Base-by-base conservation (phyloP, 1,140 invertebrate species). In the Lepidurus packardi region DNA sequence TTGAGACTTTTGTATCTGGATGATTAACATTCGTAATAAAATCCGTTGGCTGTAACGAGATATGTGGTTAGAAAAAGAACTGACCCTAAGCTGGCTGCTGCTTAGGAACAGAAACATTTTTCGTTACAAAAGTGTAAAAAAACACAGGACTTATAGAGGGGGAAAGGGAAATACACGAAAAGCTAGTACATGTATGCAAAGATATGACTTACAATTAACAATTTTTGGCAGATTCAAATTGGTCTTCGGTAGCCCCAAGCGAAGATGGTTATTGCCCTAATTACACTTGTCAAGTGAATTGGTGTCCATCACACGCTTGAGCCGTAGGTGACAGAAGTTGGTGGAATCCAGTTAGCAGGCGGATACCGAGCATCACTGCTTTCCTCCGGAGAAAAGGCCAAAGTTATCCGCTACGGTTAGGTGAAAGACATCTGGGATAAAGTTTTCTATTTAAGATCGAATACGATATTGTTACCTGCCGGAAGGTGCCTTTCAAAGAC, bases 401-500 rank as follows among this genome's bases (percentile, higher is more conserved):
- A 65, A 7, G 16, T 65, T 21, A 65, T 7, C 13, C 53, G 53
- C 53, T 65, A 16, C 21, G 9, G 9, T 13, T n/a, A 65, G 21
- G 13, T 47, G 21, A 16, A 65, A 65, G 34, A 2, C 34, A 34
- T 34, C 34, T 34, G 4, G 34, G 34, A 34, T 34, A 21, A 16
- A 65, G 21, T 65, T 16, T 65, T 65, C 53, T 13, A 11, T 65
- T 34, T 34, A 34, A 4, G 34, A 34, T 4, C 34, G 34, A 34
- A 34, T 34, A 4, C 34, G 34, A 34, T 34, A 34, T 34, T 34
- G 13, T 77, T 77, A 89, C 88, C 85, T 89, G 82, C n/a, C 83
- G 80, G 13, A 83, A 81, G 16, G 84, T 84, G 78, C 90, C 90
- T n/a, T 88, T 85, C 5, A 88, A 89, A 25, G 84, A 86, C 76